Base-by-base conservation (phyloP, 2,797 vertebrate genomes). In the Anas bahamensis region DNA sequence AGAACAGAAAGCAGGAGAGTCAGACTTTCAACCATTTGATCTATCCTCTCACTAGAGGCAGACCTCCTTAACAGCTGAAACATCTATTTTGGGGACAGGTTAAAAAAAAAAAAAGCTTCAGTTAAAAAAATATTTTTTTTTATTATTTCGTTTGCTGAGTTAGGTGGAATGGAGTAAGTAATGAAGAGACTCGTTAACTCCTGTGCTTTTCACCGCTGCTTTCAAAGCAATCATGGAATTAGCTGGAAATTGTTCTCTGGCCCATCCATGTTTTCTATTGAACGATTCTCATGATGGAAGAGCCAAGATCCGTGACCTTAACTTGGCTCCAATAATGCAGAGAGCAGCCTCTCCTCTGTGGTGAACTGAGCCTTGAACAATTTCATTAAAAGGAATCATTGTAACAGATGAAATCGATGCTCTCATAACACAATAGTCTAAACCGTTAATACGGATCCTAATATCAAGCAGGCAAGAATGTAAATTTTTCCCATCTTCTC, bases 331-430 rank as follows among this genome's bases (percentile, higher is more conserved):
- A 46, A 53, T 59, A 88, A 72, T 59, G 72, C n/a, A 90, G 69
- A 63, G 80, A 91, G 78, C 83, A 80, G 79, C 24, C 81, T 94
- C 84, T 95, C 83, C 82, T 95, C 87, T 73, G 83, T 81, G 82
- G 73, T 94, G 77, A 91, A 84, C 90, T 75, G 90, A 96, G 76
- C 78, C 86, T 93, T 94, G 89, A 93, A 95, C 89, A 89, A 96
- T 84, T 94, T 89, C 85, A 96, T 94, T 93, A 95, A 84, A 87
- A 91, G 87, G 81, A 72, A 91, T 93, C 93, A 92, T 78, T 76
- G 76, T 29, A 83, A 89, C 75, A 95, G 91, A 94, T 76, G 17
- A 95, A 96, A 96, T 97, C 81, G 1, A 95, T 95, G 80, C 64
- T 89, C 77, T 93, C 82, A 81, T 92, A 97, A 97, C 89, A 74